Base-by-base conservation (phyloP, 2,888 invertebrate genomes). In the Eubasilissa splendida region DNA sequence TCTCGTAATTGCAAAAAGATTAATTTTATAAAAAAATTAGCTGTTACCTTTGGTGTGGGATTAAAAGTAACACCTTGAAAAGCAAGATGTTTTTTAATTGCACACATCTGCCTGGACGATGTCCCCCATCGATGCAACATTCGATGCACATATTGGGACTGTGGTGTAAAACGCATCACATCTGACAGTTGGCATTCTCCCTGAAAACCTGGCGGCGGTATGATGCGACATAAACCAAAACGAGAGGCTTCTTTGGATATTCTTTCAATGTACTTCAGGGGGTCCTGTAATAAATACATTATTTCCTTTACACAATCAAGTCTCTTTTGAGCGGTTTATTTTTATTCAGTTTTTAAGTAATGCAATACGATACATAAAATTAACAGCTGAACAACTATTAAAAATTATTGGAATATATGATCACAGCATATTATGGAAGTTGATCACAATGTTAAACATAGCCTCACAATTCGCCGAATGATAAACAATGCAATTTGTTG, bases 91-190 rank as follows among this genome's bases (percentile, higher is more conserved):
- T 95, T 94, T 85, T 93, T 94, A 73, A 98, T 97, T 8, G 96
- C 96, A 87, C 95, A 94, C 86, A 96, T 90, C 87, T 97, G 96
- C 84, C 95, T 93, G 0, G 96, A 94, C 85, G 95, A 96, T 0
- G 96, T 95, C 0, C 98, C 97, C 97, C 97, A 98, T 54, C 97
- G 93, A 85, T 94, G 93, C 85, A 95, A 91, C 93, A 98, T 93
- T 84, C 96, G 95, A 85, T 97, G 95, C 1, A 98, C 93, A 85
- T 97, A 97, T 86, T 98, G 98, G 88, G 97, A 96, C 84, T 95
- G 95, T 0, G 96, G 96, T 0, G 94, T 95, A 86, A 98, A 98
- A 4, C 96, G 89, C 92, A 96, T 94, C 82, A 96, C 95, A 83
- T 97, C 97, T 11, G 94, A 92, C 0, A 97, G 93, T 84, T 94